Conservation (phyloP, 1,140 invertebrate species). For the Drosophila bocki region DNA sequence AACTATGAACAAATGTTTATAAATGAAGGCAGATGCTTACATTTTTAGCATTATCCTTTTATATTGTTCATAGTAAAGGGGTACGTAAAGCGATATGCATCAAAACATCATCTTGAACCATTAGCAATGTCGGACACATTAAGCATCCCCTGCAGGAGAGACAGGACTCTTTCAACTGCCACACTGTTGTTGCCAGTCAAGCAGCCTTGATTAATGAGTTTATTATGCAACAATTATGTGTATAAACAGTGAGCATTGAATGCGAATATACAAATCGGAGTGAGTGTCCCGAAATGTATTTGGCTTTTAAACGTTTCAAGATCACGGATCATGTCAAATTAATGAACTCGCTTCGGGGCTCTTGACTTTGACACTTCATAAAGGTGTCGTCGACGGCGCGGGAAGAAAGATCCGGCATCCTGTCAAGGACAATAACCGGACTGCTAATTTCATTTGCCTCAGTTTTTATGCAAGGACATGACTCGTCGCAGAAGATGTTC, state of each 20-base stretch:
- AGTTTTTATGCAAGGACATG: constrained; percentile 70
- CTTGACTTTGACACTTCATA: constrained; percentile 82
- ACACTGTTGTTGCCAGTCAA: constrained; percentile 8
- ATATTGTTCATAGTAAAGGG: background rate
- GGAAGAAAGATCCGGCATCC: constrained; percentile 26
- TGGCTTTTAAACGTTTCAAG: constrained; percentile 53
- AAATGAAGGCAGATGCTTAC: constrained; percentile 66
- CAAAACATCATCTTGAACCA: constrained; percentile 69
- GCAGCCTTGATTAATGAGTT: constrained; percentile 68
- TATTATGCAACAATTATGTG: constrained; percentile 82
- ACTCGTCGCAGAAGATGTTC: constrained; percentile 22
- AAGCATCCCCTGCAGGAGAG: constrained; percentile 11
- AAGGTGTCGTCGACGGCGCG: constrained; percentile 64
- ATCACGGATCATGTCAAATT: constrained; percentile 77
- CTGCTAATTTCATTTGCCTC: constrained; percentile 71
- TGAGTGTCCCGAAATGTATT: constrained; percentile 42
- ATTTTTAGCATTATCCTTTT: constrained; percentile 8
- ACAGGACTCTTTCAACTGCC: constrained; percentile 27
- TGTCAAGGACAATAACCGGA: constrained; percentile 43
- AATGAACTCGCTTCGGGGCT: constrained; percentile 69
- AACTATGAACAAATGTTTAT: constrained; percentile 51
- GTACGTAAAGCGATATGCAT: constrained; percentile 27
- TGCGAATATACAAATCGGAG: constrained; percentile 37
- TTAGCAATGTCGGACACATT: constrained; percentile 52
- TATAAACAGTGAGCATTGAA: constrained; percentile 61